Conservation (phyloP, 2,888 invertebrate genomes). For the Caenorhabditis becei region DNA sequence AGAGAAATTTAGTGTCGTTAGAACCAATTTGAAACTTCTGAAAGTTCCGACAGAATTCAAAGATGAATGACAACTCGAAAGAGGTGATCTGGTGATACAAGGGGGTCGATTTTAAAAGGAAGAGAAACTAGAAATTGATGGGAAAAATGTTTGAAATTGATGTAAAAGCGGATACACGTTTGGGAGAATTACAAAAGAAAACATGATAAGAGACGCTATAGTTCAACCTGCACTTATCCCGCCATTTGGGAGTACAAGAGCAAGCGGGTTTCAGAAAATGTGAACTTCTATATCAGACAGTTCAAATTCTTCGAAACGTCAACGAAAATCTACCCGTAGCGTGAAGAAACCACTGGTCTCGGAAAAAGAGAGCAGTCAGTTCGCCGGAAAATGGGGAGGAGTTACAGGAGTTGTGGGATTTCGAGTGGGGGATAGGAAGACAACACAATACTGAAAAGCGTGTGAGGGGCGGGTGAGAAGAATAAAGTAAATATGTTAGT, state of each 20-base stretch:
- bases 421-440: slow-evolving; percentile 24
- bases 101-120: slow-evolving; percentile 26
- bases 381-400: slow-evolving; percentile 50
- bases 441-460: slow-evolving; percentile 62
- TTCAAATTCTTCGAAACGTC: slow-evolving; percentile 6
- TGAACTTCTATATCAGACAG: neutral
- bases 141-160: slow-evolving; percentile 1
- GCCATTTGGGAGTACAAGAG: slow-evolving; percentile 47
- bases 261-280: slow-evolving; percentile 16
- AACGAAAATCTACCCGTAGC: slow-evolving; percentile 35
- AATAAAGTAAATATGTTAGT: slow-evolving; percentile 15
- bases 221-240: slow-evolving; percentile 44
- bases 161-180: slow-evolving; percentile 24
- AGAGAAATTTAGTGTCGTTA: slow-evolving; percentile 19
- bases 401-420: slow-evolving; percentile 29
- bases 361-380: slow-evolving; percentile 43
- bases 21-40: slow-evolving; percentile 13
- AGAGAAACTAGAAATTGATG: slow-evolving; percentile 5
- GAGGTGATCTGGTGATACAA: slow-evolving; percentile 10
- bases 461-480: slow-evolving; percentile 33
- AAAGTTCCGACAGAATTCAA: slow-evolving; percentile 24
- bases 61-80: slow-evolving; percentile 35
- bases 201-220: slow-evolving; percentile 17
- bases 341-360: slow-evolving; percentile 46
- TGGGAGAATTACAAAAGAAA: slow-evolving; percentile 36